A percentile compares a stretch with the other conserved stretches of the same genome.
Evolutionary conservation across 2,797 vertebrate genomes (phyloP).

Genomic region (Lithobates sylvaticus): DNA sequence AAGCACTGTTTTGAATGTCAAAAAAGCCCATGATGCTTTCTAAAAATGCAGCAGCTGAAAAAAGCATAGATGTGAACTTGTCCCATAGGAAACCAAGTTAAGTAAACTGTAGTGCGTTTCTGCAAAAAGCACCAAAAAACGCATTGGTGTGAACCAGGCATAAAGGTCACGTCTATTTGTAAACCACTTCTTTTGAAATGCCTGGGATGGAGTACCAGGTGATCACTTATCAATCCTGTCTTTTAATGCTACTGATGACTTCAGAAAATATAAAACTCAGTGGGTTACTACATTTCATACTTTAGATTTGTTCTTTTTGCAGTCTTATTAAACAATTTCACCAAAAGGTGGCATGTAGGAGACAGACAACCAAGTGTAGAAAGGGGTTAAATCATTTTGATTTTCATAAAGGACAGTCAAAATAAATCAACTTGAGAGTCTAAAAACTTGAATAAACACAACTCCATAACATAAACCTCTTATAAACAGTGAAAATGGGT

Average conservation of each 20-base stretch:
- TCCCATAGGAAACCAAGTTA: too few species aligned
- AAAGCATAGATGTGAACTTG: too few species aligned
- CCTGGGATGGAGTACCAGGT: too few species aligned
- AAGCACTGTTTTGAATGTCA: too few species aligned
- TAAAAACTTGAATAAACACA: not conserved
- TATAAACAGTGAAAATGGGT: constrained; percentile 1
- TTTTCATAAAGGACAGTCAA: not conserved
- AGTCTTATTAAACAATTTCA: not conserved
- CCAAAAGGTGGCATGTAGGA: not conserved
- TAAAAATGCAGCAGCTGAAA: too few species aligned
- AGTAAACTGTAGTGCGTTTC: too few species aligned
- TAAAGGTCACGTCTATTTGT: too few species aligned
- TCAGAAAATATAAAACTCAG: not conserved
- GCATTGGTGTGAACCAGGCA: too few species aligned
- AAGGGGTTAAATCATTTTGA: not conserved
- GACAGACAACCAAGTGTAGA: not conserved
- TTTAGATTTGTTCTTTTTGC: not conserved
- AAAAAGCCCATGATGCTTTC: too few species aligned
- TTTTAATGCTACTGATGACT: not conserved
- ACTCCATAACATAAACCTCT: not conserved
- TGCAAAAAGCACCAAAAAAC: too few species aligned
- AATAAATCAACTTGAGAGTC: not conserved
- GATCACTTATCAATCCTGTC: too few species aligned
- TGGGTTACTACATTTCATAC: not conserved
- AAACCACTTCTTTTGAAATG: too few species aligned